Base-by-base conservation (phyloP, 2,797 vertebrate species). In the Mionectes olivaceus region DNA sequence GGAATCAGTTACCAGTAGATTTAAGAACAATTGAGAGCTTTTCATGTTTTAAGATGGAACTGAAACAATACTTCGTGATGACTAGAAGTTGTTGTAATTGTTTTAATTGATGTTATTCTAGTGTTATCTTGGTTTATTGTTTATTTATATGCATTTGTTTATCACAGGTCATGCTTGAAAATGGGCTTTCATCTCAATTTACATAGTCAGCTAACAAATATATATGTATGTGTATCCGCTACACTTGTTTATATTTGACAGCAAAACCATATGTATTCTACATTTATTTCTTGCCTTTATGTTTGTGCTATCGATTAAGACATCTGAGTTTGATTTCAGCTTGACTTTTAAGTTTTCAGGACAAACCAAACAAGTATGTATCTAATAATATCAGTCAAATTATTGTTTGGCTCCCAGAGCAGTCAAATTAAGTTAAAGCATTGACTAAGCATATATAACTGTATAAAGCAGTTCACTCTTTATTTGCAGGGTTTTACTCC, bases 91-190 rank as follows among this genome's bases (percentile, higher is more conserved):
- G 65, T 93, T 84, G 28, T 96, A 97, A 98, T 98, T 97, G 96
- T 97, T 97, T 94, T 98, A 97, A 98, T 96, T 98, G 83, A 91
- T 94, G 97, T 97, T 98, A 96, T 98, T 98, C 95, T 97, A 90
- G 82, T 93, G 91, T 96, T 97, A 97, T 97, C 96, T 95, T 52
- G 30, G 85, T 93, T 97, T 97, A 96, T 97, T 97, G 95, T 98
- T 96, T 96, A 96, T 97, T 97, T 98, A 97, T 96, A 87, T 91
- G 91, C 83, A 32, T 97, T 97, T 96, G 76, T 95, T 97, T 97
- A 97, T 96, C 68, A 18, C 88, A 97, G 96, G 96, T 97, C 97
- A 97, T 83, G 94, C 91, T 96, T 97, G 90, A 96, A 97, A 97
- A 96, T 63, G 65, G 78, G 77, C 93, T 97, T 97, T 96, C 94